These are phyloP conservation scores for Anthopleura sola DNA, from an alignment of 64 coral and sea anemone species.

Conservation along the genomic window DNA sequence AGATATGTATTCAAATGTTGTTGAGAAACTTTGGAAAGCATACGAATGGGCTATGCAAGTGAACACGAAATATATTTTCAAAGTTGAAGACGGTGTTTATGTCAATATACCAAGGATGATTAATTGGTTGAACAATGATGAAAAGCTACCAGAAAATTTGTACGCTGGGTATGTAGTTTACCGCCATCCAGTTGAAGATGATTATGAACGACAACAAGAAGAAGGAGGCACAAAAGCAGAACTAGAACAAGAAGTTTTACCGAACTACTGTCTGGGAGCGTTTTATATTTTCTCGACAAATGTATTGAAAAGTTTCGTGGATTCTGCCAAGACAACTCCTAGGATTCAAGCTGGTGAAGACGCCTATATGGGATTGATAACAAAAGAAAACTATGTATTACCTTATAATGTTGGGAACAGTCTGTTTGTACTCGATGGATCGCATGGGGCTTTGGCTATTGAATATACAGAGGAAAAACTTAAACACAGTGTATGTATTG, in stretches of 20 bases:
- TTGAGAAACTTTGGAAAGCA: constrained; percentile 10
- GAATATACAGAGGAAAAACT: constrained; percentile 17
- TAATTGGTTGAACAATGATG: not conserved
- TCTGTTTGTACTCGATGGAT: constrained; percentile 10
- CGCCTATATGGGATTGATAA: not conserved
- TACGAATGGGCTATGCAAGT: constrained; percentile 3
- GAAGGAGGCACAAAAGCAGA: not conserved
- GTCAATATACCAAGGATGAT: constrained; percentile 14
- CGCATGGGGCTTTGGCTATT: constrained; percentile 1
- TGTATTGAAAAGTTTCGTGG: not conserved
- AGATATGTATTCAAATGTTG: not conserved
- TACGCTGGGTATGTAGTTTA: constrained; percentile 15
- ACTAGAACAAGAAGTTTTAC: not conserved
- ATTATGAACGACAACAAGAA: not conserved
- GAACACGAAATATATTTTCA: constrained; percentile 8
- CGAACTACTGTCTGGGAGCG: constrained; percentile 14
- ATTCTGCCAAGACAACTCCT: not conserved
- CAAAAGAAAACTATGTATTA: not conserved
- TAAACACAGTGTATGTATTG: not conserved
- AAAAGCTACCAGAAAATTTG: not conserved
- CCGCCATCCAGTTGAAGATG: not conserved
- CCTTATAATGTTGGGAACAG: constrained; percentile 10
- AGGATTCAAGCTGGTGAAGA: constrained; percentile 8
- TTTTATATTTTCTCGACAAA: constrained; percentile 17
- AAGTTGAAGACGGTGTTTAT: constrained; percentile 23